Percentiles rank a stretch among this genome's conserved stretches.
phyloP scores from a whole-genome alignment of 2,888 invertebrate species.

The Drosophila macrothrix region DNA sequence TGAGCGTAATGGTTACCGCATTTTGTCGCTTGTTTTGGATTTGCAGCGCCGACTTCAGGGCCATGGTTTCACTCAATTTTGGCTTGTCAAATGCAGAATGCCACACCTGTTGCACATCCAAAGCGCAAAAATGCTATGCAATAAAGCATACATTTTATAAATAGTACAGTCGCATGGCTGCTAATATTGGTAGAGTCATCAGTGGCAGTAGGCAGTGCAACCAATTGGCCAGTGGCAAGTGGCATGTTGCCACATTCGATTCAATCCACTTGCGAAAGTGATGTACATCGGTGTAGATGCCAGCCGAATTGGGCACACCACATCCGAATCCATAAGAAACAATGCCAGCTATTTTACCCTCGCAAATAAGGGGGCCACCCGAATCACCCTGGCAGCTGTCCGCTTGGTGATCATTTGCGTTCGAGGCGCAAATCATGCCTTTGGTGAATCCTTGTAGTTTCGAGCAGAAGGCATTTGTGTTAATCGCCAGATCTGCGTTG shows the following conservation, averaged over 20 bases:
- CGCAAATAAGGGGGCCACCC: conserved; percentile 70
- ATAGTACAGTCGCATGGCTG: not conserved
- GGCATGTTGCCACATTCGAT: conserved; percentile 6
- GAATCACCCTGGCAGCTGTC: conserved; percentile 76
- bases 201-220: not conserved
- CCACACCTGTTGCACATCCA: conserved; percentile 24
- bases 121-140: not conserved
- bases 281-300: conserved; percentile 66
- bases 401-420: conserved; percentile 42
- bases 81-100: conserved; percentile 62
- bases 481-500: conserved; percentile 54
- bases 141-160: not conserved
- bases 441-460: not conserved
- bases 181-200: not conserved
- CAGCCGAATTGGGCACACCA: conserved; percentile 37
- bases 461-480: conserved; percentile 27
- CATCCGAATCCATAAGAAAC: conserved; percentile 72
- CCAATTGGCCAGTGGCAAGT: not conserved
- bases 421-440: conserved; percentile 67
- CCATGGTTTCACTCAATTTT: conserved; percentile 60
- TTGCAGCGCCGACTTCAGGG: conserved; percentile 26
- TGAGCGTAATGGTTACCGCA: conserved; percentile 46
- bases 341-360: conserved; percentile 53
- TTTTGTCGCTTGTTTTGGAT: conserved; percentile 40
- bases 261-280: conserved; percentile 58